Evolutionary conservation across 2,888 invertebrate genomes (phyloP).

Genomic region (Lycophotia porphyrea): DNA sequence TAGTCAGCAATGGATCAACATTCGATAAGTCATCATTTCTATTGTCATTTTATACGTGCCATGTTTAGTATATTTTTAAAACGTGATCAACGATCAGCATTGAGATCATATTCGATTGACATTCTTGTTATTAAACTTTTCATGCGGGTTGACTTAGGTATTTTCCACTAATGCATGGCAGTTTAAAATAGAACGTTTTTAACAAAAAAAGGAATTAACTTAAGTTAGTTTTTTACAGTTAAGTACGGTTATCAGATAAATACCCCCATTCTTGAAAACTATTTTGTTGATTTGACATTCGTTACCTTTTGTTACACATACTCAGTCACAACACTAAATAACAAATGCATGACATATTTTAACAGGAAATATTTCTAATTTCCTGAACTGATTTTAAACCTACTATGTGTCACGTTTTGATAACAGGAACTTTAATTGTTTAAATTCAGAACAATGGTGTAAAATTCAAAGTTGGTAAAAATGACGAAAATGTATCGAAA

Average conservation of each 20-base stretch:
- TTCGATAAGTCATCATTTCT: conserved; percentile 39
- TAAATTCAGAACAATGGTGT: conserved; percentile 1
- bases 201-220: no score
- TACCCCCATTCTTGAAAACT: conserved; percentile 11
- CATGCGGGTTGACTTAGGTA: conserved; percentile 1
- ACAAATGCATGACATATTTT: not conserved
- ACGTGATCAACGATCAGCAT: conserved; percentile 54
- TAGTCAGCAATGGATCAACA: conserved; percentile 36
- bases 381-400: not conserved
- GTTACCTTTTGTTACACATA: conserved; percentile 38
- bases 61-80: conserved; percentile 31
- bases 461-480: not conserved
- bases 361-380: conserved; percentile 9
- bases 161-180: not conserved
- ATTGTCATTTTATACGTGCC: conserved; percentile 44
- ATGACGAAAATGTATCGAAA: not conserved
- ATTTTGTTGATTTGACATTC: not conserved
- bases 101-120: conserved; percentile 10
- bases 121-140: conserved; percentile 4
- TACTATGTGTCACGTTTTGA: not conserved
- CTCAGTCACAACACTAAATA: conserved; percentile 1
- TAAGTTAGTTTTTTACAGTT: not conserved
- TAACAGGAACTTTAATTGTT: not conserved
- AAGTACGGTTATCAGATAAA: not conserved
- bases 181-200: not conserved